Conservation (phyloP, 2,888 invertebrate species). For the Torymus aiolomorphi region DNA sequence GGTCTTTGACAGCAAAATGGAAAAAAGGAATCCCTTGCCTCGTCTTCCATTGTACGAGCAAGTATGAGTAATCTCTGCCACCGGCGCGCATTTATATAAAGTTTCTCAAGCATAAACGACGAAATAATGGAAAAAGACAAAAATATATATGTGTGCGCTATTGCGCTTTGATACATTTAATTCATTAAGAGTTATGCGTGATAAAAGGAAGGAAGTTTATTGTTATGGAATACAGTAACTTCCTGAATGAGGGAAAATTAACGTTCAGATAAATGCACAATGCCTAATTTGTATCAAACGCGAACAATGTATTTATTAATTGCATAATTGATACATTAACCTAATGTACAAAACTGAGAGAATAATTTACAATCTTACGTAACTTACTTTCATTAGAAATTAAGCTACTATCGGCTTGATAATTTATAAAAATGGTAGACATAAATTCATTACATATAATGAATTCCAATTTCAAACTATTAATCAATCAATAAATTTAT, state of each 20-base stretch:
- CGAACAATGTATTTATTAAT: no score
- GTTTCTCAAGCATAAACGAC: constrained; percentile 46
- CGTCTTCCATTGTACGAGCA: constrained; percentile 33
- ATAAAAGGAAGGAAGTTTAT: constrained; percentile 42
- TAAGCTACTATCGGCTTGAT: no score
- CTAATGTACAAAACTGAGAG: no score
- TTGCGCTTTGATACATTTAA: constrained; percentile 23
- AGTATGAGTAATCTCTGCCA: constrained; percentile 49
- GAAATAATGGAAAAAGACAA: constrained; percentile 45
- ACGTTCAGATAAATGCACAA: neutral
- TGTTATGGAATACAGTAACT: constrained; percentile 15
- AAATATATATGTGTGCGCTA: constrained; percentile 11
- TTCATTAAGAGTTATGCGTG: constrained; percentile 10
- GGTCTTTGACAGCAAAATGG: constrained; percentile 53
- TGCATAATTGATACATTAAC: no score
- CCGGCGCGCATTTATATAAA: constrained; percentile 42
- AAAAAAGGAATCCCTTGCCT: constrained; percentile 33
- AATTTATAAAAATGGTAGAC: no score
- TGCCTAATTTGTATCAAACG: neutral
- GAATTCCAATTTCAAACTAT: no score
- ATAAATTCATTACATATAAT: no score
- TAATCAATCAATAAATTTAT: no score
- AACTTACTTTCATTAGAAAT: no score
- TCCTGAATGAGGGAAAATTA: neutral
- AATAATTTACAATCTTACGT: no score